Base-by-base conservation (phyloP, 2,888 invertebrate species). In the Leptinotarsa rubiginosa region DNA sequence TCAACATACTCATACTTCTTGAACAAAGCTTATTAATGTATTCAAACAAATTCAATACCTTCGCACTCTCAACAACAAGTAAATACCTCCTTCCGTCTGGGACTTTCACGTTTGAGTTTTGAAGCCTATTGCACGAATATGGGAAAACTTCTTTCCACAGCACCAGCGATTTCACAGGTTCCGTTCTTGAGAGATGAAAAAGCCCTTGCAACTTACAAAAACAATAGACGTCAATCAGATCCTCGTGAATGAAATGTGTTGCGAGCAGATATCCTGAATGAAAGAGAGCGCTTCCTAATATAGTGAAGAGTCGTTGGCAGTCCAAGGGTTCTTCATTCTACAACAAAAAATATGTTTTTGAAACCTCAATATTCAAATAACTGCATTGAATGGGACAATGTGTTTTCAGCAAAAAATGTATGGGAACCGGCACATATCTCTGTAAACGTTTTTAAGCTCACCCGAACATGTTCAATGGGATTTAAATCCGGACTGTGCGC, bases 101-200 rank as follows among this genome's bases (percentile, higher is more conserved):
- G 76, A 92, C 88, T 80, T 90, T 89, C 52, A 83, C 82, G 1
- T 84, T 83, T 4, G 75, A 73, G 41, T 81, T 80, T n/a, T 81
- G 25, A 20, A 81, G 80, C 69, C 84, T 79, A 78, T 87, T 84
- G 78, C 89, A 89, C 1, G 90, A 90, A 31, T 86, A 85, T 1
- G 93, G 92, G 86, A 90, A 93, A 22, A 95, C 92, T 88, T 94
- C 93, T 83, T 91, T 92, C 95, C 96, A 96, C 50, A 94, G 87
- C 15, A 95, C 92, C 69, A 96, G 87, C 78, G 93, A 93, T 31
- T 93, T 92, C 0, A 95, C 89, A 49, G 92, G 91, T 81, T 92
- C 93, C 0, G 90, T 90, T 68, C 89, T 88, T 16, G 93, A 91
- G 22, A 95, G 88, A 83, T 92, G 91, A 52, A 96, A 89, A 69